phyloP scores from a whole-genome alignment of 2,888 invertebrate species.

The Rotaria socialis region DNA sequence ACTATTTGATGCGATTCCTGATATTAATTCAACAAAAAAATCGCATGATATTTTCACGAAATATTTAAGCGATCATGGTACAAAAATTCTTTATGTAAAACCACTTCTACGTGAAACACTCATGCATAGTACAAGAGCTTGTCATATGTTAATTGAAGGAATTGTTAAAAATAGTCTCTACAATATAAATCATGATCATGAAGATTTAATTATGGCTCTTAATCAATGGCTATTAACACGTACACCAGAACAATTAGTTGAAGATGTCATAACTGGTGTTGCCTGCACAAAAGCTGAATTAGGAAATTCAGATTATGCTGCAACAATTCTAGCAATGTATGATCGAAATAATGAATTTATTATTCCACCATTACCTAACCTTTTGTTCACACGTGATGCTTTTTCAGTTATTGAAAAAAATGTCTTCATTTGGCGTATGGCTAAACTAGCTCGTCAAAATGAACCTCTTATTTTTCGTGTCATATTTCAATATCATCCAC shows the following conservation, averaged over 20 bases:
- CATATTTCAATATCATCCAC: constrained; percentile 1
- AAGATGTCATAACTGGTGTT: not conserved
- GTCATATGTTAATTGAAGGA: not conserved
- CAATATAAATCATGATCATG: not conserved
- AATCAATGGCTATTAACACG: not conserved
- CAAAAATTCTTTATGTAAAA: not conserved
- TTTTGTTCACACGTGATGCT: not conserved
- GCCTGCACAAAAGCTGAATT: not conserved
- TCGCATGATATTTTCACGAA: not conserved
- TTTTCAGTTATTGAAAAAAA: not conserved
- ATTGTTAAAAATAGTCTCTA: not conserved
- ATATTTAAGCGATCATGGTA: not conserved
- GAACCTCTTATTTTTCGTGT: not conserved
- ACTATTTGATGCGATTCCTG: not conserved
- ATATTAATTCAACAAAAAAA: not conserved
- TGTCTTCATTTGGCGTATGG: not conserved
- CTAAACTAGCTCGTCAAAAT: not conserved
- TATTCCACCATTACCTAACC: constrained; percentile 3
- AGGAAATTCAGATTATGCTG: not conserved
- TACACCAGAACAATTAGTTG: not conserved
- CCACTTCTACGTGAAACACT: not conserved
- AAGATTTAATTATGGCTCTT: not conserved
- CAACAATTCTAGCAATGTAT: not conserved
- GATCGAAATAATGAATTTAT: not conserved
- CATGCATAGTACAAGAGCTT: not conserved